Base-by-base conservation (phyloP, 2,113 vertebrate genomes). In the Pelodiscus sinensis region DNA sequence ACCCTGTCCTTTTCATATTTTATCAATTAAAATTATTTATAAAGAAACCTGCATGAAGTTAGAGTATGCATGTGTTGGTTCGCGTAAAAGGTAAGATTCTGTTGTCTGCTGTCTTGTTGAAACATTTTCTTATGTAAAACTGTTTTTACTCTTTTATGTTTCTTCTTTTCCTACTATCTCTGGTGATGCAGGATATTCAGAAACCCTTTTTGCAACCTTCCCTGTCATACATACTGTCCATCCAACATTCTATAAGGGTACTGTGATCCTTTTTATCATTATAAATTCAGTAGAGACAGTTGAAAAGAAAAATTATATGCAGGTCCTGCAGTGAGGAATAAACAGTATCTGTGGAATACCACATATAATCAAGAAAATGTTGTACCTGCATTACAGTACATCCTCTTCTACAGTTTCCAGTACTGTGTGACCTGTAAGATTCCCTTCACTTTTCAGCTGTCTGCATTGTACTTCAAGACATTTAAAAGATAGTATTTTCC, bases 171-270 rank as follows among this genome's bases (percentile, higher is more conserved):
- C 94, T 94, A 96, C 94, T 98, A 86, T 98, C 97, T 98, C 92
- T 98, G 97, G 97, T 98, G 95, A 94, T 98, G 96, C 98, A 98
- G 97, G 97, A 97, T 96, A 97, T 96, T 98, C 98, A 97, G 97
- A 97, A 95, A 96, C 97, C 97, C 97, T 96, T 97, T 98, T 98
- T 97, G 97, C 97, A 98, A 97, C 96, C 95, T 98, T 96, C 97
- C 98, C 97, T 98, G 97, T 97, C 96, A 97, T 93, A 95, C 97
- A 97, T 90, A 97, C 97, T 97, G 97, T 97, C 85, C 96, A 75
- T 92, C 97, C 94, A 97, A 97, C 97, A 52, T 96, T 97, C 96
- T 97, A 97, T 96, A 97, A 98, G 98, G 98, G 98, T 98, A 99
- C 97, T 97, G 96, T 97, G 92, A 95, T 97, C 96, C 95, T 94